Base-by-base conservation (phyloP, 2,888 invertebrate genomes). In the Epiblema foenella region DNA sequence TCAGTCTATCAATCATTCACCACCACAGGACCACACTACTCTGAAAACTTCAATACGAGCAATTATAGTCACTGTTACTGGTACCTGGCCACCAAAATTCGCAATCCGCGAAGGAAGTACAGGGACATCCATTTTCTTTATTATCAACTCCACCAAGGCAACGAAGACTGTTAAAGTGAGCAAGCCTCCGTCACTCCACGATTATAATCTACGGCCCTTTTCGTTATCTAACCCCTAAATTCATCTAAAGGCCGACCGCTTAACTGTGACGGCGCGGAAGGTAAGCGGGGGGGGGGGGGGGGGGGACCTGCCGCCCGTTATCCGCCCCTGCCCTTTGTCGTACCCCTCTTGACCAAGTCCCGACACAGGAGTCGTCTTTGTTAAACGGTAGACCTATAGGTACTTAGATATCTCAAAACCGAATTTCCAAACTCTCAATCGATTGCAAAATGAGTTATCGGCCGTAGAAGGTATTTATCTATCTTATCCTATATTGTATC, bases 401-500 rank as follows among this genome's bases (percentile, higher is more conserved):
- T 24, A 12, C 60, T 37, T 49, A 62, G 39, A 37, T 69, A 33
- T 33, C 9, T 5, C 33, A 39, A 29, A 64, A 62, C 54, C 20
- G 42, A 37, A 42, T 64, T 52, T 60, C 66, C 65, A 72, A 58
- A 67, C 49, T 74, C 65, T 65, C 60, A 60, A 68, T 51, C 46
- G 64, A 39, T 57, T 57, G 73, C 46, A 68, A 64, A 58, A 60
- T 63, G 76, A 75, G 69, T 37, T 62, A 75, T 80, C 81, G 84
- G 81, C 80, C 84, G 85, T 79, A 85, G 80, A 79, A 76, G 77
- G 56, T 72, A 63, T 66, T 75, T 68, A 71, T 69, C 75, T 76
- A 77, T 60, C 80, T 83, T 84, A 88, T 72, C 68, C 83, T 87
- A 88, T 73, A 88, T 86, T 87, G 83, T 87, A 84, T 79, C 77